These are phyloP conservation scores for Pteruthius melanotis DNA, from an alignment of 2,113 vertebrate species.

Conservation along the genomic window DNA sequence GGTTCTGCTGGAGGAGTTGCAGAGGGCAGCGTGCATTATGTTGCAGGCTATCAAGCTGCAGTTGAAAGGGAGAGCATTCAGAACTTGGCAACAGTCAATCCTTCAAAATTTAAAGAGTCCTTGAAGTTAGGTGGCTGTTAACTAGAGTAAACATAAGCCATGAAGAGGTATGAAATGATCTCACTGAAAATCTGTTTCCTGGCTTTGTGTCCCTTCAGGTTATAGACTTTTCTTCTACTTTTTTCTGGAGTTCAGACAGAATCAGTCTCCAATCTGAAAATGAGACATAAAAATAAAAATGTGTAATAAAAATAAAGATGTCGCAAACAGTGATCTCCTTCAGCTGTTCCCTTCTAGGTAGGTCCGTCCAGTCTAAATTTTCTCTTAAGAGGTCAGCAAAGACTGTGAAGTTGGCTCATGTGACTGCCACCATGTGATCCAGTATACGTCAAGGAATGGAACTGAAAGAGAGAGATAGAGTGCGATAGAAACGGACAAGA, in stretches of 20 bases:
- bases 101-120: neutral
- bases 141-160: neutral
- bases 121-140: neutral
- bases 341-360: neutral
- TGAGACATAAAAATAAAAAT: neutral
- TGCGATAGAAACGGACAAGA: neutral
- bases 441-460: neutral
- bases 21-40: neutral
- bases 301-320: neutral
- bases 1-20: neutral
- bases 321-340: neutral
- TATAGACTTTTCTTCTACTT: neutral
- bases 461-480: neutral
- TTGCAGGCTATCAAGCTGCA: neutral
- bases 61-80: neutral
- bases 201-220: neutral
- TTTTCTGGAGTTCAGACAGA: neutral
- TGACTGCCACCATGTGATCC: neutral
- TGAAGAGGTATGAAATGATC: neutral
- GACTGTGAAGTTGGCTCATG: neutral
- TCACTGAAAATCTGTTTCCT: neutral
- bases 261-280: neutral
- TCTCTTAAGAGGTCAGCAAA: neutral
- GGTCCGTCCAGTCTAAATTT: neutral
- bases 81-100: neutral